A percentile compares a stretch with the other conserved stretches of the same genome.
Conservation (phyloP, 1,140 invertebrate species). For the Pogonomyrmex barbatus region DNA sequence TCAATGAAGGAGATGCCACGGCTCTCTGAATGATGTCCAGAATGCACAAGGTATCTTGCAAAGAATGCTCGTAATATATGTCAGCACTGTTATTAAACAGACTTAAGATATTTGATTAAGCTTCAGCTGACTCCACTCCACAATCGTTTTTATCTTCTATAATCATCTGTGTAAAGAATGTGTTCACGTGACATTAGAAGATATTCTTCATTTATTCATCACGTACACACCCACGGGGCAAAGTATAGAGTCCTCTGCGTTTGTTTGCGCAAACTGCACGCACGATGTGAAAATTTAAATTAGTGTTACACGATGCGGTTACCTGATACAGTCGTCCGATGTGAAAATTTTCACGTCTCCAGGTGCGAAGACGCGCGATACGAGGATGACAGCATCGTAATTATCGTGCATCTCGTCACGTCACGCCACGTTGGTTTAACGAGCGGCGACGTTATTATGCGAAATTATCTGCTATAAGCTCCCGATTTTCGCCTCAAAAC, state of each 20-base stretch:
- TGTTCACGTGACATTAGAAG: not conserved
- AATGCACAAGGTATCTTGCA: conserved; percentile 4
- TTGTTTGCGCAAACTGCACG: not conserved
- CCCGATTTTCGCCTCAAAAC: conserved; percentile 33
- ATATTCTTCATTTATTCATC: not conserved
- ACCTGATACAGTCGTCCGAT: not conserved
- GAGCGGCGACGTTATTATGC: conserved; percentile 67
- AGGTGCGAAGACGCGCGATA: conserved; percentile 17
- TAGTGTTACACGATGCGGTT: not conserved
- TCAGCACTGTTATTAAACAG: conserved; percentile 1
- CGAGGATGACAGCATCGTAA: conserved; percentile 42
- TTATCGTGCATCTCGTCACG: conserved; percentile 47
- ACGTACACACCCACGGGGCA: no score
- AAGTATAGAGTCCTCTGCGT: not conserved
- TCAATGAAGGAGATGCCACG: not conserved
- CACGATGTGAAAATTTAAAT: conserved; percentile 23
- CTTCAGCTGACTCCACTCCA: not conserved
- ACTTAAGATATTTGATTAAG: conserved; percentile 8
- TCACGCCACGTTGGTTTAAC: conserved; percentile 70
- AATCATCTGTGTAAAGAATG: not conserved
- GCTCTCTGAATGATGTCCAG: not conserved
- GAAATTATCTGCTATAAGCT: conserved; percentile 30
- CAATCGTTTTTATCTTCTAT: not conserved
- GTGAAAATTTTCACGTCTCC: conserved; percentile 42
- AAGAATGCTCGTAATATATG: not conserved